phyloP scores from a whole-genome alignment of 2,113 vertebrate species.

The Macrotus californicus region DNA sequence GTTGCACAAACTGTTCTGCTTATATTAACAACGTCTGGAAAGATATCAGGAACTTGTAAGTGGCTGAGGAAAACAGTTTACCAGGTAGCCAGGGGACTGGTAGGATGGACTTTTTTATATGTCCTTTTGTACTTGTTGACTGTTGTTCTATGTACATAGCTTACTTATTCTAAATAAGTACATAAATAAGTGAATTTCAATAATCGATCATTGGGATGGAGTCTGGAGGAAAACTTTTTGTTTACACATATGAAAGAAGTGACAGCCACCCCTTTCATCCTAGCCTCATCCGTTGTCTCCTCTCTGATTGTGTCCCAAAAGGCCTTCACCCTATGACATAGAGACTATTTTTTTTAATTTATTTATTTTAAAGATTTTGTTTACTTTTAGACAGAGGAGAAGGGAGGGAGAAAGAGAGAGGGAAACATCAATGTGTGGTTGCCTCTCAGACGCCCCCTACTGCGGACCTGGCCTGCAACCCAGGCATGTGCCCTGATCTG shows the following conservation, averaged over 20 bases:
- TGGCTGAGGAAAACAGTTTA: not conserved
- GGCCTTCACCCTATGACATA: not conserved
- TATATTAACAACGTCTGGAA: not conserved
- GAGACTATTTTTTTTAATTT: too few relatives aligned
- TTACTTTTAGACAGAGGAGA: too few relatives aligned
- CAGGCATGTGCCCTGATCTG: too few relatives aligned
- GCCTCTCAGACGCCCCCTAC: too few relatives aligned
- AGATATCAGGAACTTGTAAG: not conserved
- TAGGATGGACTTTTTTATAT: not conserved
- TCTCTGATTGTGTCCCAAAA: not conserved
- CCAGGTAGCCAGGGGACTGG: not conserved
- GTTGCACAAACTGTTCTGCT: too few relatives aligned
- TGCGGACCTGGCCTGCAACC: too few relatives aligned
- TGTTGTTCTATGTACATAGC: not conserved
- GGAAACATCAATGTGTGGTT: too few relatives aligned
- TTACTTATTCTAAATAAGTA: not conserved
- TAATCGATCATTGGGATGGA: not conserved
- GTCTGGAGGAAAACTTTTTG: not conserved
- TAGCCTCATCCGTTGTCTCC: not conserved
- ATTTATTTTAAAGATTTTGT: too few relatives aligned
- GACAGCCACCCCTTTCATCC: not conserved
- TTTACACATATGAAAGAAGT: not conserved
- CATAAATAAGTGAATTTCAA: not conserved
- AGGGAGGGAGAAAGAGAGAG: too few relatives aligned
- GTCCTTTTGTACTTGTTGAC: not conserved